Evolutionary conservation across 53 echinoderm and acorn worm genomes (phyloP).

Genomic region (Luidia sarsii): DNA sequence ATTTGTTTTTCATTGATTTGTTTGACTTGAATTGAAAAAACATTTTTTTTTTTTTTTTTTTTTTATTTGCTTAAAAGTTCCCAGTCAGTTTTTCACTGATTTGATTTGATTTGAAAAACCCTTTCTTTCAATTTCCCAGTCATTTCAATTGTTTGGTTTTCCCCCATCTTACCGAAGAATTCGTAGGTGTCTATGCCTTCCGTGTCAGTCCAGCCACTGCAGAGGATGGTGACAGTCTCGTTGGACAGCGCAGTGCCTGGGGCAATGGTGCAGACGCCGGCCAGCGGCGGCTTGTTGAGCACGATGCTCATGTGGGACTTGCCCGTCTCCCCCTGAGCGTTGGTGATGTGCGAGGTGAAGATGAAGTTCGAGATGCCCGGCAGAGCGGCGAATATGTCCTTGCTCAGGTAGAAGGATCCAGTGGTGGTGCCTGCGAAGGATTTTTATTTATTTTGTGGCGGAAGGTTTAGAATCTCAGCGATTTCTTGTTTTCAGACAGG

Average conservation of each 20-base stretch:
- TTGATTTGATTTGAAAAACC: too few relatives aligned
- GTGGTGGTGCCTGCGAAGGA: slow-evolving; percentile 15
- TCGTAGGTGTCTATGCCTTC: slow-evolving; percentile 35
- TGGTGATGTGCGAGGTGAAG: slow-evolving; percentile 14
- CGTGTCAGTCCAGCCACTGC: slow-evolving; percentile 36
- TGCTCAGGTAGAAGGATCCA: slow-evolving; percentile 11
- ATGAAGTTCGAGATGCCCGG: not conserved
- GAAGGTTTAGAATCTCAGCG: too few relatives aligned
- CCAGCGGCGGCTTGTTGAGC: slow-evolving; percentile 35
- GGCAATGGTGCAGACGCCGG: slow-evolving; percentile 33
- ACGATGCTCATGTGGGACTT: slow-evolving; percentile 27
- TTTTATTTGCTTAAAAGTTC: too few relatives aligned
- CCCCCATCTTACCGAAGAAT: slow-evolving; percentile 57
- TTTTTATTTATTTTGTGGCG: too few relatives aligned
- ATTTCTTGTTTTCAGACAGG: too few relatives aligned
- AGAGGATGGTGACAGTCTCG: not conserved
- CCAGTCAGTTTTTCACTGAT: too few relatives aligned
- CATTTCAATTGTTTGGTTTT: too few relatives aligned
- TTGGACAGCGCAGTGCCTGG: not conserved
- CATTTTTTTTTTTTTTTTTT: too few relatives aligned
- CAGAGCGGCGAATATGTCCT: slow-evolving; percentile 28
- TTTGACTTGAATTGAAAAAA: too few relatives aligned
- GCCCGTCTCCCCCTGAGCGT: not conserved
- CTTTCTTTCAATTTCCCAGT: too few relatives aligned
- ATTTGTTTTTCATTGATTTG: too few relatives aligned